Evolutionary conservation across 2,113 vertebrate species (phyloP), one percentile per base, ranked within the genome.

Genomic region (Ceratotherium simum): DNA sequence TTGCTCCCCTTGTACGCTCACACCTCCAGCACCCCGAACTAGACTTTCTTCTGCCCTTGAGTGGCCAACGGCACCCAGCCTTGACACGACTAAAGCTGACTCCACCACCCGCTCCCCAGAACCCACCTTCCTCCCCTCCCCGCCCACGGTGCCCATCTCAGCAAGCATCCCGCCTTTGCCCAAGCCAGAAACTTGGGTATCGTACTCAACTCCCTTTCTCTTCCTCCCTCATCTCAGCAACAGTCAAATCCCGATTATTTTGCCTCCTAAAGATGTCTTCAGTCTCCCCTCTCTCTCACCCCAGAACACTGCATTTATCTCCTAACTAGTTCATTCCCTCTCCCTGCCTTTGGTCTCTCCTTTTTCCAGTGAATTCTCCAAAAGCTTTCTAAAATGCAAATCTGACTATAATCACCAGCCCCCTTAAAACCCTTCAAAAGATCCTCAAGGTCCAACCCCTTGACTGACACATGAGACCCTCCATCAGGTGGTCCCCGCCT

Each of bases 381-480:
- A 83, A 89, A 90, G 12, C 48, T 76, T 78, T 88, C 51, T 79
- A 86, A 96, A 97, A 95, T 78, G 62, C 56, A 86, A 91, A 94
- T 91, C 69, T 67, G 72, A 70, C 65, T 56, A 9, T 42, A 54
- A 56, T 62, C 62, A 78, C 39, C 54, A 90, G 58, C 46, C 2
- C 39, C 60, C 36, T 91, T 36, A 65, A 91, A 91, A 46, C n/a
- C 48, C 58, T 96, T 79, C 67, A 67, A 65, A 60, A 31, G 4
- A 18, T 16, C 36, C 31, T 90, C 29, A 58, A 62, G 51, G 58
- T 72, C 67, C 9, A 56, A 58, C 23, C 23, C 60, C 21, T 82
- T 89, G 48, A 75, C 58, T 67, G 13, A 31, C 56, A 36, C 46
- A 21, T 6, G 36, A 82, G 56, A 72, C 70, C 70, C 48, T 78